phyloP scores from a whole-genome alignment of 2,797 vertebrate genomes.

The Bradypus variegatus region DNA sequence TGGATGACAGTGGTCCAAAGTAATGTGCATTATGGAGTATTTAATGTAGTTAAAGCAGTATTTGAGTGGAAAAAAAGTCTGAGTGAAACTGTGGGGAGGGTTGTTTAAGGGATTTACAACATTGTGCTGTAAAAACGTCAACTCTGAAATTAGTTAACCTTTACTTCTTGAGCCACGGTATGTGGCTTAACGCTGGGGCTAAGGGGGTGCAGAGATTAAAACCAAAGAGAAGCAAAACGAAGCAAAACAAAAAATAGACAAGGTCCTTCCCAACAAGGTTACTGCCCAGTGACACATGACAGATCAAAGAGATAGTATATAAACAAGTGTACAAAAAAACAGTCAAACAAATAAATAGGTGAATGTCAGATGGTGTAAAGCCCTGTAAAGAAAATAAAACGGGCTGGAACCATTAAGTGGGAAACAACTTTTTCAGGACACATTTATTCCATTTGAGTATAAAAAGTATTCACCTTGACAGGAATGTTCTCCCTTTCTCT shows the following conservation, averaged over 20 bases:
- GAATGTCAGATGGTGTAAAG: neutral
- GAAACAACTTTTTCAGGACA: neutral
- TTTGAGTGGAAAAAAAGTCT: neutral
- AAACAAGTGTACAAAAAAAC: neutral
- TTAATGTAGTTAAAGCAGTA: no score
- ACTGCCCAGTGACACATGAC: neutral
- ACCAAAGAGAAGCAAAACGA: neutral
- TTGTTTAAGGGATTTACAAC: no score
- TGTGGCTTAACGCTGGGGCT: neutral
- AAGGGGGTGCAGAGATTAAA: neutral
- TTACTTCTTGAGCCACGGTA: neutral
- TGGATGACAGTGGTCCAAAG: no score
- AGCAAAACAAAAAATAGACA: neutral
- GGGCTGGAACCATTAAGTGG: neutral
- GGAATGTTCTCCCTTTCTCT: neutral
- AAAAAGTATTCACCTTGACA: neutral
- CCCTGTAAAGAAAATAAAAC: neutral
- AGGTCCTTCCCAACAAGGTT: neutral
- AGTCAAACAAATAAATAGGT: neutral
- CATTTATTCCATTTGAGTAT: neutral
- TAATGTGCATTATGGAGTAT: neutral
- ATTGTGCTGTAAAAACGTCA: neutral
- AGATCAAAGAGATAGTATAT: neutral
- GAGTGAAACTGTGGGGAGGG: neutral
- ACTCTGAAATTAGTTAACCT: neutral